Evolutionary conservation across 92 coral and sea anemone genomes (phyloP).

Genomic region (Montipora capitata): DNA sequence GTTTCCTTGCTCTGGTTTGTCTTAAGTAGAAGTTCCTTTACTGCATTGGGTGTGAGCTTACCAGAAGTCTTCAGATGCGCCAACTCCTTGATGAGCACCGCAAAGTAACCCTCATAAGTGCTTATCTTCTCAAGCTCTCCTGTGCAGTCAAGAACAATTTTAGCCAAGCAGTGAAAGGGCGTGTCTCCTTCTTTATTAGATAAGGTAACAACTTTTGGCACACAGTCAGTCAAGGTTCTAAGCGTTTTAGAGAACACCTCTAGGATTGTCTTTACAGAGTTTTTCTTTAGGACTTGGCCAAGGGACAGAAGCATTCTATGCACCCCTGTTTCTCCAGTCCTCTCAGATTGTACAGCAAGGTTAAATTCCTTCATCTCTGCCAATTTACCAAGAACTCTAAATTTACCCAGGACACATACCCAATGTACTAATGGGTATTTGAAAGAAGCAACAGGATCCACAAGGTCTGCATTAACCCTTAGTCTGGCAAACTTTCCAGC

Average conservation of each 20-base stretch:
- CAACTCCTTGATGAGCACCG: constrained; percentile 22
- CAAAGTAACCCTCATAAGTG: constrained; percentile 50
- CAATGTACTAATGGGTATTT: constrained; percentile 75
- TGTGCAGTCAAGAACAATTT: constrained; percentile 45
- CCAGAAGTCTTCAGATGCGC: constrained; percentile 8
- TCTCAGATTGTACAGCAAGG: constrained; percentile 37
- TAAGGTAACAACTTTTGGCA: constrained; percentile 6
- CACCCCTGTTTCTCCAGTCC: constrained; percentile 53
- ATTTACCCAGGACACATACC: constrained; percentile 79
- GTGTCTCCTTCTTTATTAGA: constrained; percentile 49
- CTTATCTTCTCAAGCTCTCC: constrained; percentile 36
- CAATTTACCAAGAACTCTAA: constrained; percentile 22
- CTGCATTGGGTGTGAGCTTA: constrained; percentile 8
- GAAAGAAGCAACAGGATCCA: constrained; percentile 34
- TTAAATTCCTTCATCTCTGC: constrained; percentile 30
- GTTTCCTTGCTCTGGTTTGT: constrained; percentile 35
- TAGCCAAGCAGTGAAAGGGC: constrained; percentile 50
- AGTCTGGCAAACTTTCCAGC: constrained; percentile 25
- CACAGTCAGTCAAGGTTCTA: neutral
- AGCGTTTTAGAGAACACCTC: constrained; percentile 49
- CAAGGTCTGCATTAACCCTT: constrained; percentile 29
- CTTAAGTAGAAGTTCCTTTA: constrained; percentile 31
- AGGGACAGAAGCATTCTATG: constrained; percentile 52
- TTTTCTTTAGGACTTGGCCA: constrained; percentile 10
- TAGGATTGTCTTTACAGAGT: constrained; percentile 25